Evolutionary conservation across 2,797 vertebrate species (phyloP).

Genomic region (Labeo calbasu): DNA sequence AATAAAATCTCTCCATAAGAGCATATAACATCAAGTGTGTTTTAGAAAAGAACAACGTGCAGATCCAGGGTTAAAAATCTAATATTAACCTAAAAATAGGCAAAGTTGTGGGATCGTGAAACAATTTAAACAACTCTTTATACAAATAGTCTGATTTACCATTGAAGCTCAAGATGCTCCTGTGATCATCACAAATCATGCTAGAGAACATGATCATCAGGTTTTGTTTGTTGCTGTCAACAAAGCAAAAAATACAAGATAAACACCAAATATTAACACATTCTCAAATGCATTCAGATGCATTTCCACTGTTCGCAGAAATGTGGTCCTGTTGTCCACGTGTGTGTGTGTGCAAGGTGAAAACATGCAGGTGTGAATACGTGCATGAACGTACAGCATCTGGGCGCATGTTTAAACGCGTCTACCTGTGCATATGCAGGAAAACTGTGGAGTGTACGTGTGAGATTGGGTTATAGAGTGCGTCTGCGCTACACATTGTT

Average conservation of each 20-base stretch:
- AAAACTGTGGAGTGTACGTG: conserved; percentile 24
- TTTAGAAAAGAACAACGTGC: neutral
- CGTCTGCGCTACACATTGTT: conserved; percentile 83
- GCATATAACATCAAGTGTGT: neutral
- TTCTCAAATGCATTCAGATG: too few species aligned
- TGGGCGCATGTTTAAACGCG: conserved; percentile 50
- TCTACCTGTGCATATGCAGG: conserved; percentile 45
- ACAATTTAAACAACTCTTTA: neutral
- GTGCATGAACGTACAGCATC: conserved; percentile 46
- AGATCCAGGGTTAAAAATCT: neutral
- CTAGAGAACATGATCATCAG: neutral
- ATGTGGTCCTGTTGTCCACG: neutral
- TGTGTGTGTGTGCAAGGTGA: neutral
- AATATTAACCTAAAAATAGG: neutral
- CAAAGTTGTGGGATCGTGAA: neutral
- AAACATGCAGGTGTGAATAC: conserved; percentile 15
- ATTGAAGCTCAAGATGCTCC: neutral
- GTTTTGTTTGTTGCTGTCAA: neutral
- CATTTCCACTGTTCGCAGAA: neutral
- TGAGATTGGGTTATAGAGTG: conserved; percentile 78
- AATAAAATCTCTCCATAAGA: too few species aligned
- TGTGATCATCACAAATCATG: neutral
- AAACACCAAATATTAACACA: too few species aligned
- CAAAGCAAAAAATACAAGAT: neutral
- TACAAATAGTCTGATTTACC: neutral